Base-by-base conservation (phyloP, 2,888 invertebrate species). In the Cloeon dipterum region DNA sequence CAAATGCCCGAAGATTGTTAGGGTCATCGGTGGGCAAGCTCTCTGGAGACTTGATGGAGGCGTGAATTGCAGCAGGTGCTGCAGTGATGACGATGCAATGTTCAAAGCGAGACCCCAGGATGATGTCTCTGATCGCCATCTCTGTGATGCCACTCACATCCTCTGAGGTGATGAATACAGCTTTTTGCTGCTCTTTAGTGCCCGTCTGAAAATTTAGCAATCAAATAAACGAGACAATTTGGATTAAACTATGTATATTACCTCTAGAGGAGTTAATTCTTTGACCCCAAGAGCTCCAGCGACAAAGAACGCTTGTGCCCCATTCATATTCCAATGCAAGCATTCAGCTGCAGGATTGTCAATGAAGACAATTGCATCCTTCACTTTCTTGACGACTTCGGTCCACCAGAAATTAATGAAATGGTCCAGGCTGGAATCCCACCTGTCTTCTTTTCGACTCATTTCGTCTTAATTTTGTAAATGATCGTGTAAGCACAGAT, bases 311-410 rank as follows among this genome's bases (percentile, higher is more conserved):
- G 62, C 57, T 40, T 62, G 55, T n/a, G 68, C 56, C 1, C 74
- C 73, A 2, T 71, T 72, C n/a, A 7, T 29, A 46, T 69, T 62
- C 74, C 74, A 75, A 47, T 74, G 75, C 29, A 75, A 52, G 47
- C 71, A 68, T 50, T 75, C 75, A 1, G 70, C 65, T 40, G 63
- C 62, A 23, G 56, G 54, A 46, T 69, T 63, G 47, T 75, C 74
- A 32, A 74, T 53, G 46, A 69, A 74, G 33, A 75, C 71, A 2
- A 66, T 64, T 41, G 72, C 67, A 45, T 66, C 65, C 37, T 64
- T 63, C 32, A 73, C 65, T 47, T 68, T 59, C 33, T 63, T 58
- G 42, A 65, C 64, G 14, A 73, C 61, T 46, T 67, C 66, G 19
- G 59, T 54, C 74, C 74, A 74, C 57, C 66, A 68, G 29, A 29